phyloP scores from a whole-genome alignment of 2,888 invertebrate genomes.

The Erynnis tages region DNA sequence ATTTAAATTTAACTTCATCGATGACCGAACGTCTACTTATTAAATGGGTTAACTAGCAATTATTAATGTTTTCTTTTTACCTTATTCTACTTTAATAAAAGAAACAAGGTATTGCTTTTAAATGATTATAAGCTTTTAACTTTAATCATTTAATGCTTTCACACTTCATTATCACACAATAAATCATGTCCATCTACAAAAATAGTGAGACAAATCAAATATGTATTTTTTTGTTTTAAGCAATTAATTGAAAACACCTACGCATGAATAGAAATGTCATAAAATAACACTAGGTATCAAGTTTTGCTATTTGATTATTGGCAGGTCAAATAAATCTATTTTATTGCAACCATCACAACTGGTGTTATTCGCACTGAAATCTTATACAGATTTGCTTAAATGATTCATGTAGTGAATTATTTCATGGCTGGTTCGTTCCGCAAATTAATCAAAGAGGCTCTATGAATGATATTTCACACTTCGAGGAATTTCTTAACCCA shows the following conservation, averaged over 20 bases:
- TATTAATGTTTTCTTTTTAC: too few species aligned
- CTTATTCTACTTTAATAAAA: too few species aligned
- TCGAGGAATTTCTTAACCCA: constrained; percentile 34
- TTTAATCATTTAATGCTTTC: too few species aligned
- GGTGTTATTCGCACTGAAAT: constrained; percentile 29
- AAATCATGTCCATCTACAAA: too few species aligned
- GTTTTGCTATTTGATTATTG: constrained; percentile 17
- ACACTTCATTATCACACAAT: too few species aligned
- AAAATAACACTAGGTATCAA: constrained; percentile 7
- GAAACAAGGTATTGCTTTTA: too few species aligned
- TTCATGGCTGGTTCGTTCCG: constrained; percentile 39
- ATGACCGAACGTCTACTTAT: too few species aligned
- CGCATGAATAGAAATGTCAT: constrained; percentile 4
- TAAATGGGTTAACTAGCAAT: too few species aligned
- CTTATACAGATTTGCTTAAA: constrained; percentile 32
- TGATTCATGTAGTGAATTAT: constrained; percentile 41
- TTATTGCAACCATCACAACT: constrained; percentile 21
- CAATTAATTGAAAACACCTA: constrained; percentile 15
- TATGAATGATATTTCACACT: constrained; percentile 40
- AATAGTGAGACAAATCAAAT: not conserved
- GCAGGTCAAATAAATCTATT: constrained; percentile 13
- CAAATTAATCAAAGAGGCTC: constrained; percentile 40
- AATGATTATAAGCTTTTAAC: too few species aligned
- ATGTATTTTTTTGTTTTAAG: not conserved
- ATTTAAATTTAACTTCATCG: too few species aligned